These are phyloP conservation scores for Aphodius sticticus DNA, from an alignment of 2,888 invertebrate species.

Conservation along the genomic window DNA sequence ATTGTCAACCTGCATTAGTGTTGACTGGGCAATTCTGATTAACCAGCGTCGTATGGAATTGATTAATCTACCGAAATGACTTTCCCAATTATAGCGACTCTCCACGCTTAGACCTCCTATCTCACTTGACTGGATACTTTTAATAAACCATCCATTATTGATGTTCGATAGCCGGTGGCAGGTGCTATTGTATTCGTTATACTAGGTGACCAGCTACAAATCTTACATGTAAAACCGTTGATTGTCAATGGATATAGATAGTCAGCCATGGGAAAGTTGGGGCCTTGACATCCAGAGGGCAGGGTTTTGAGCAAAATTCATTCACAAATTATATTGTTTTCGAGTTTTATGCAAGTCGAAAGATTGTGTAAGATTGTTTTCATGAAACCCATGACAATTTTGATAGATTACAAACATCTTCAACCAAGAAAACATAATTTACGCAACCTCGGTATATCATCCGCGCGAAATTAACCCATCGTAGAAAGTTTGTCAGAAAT, in stretches of 20 bases:
- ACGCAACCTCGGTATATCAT: background rate
- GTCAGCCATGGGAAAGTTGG: too few species aligned
- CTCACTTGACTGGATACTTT: background rate
- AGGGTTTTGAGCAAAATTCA: too few species aligned
- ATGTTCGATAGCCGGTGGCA: background rate
- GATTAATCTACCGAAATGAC: constrained; percentile 4
- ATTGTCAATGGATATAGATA: too few species aligned
- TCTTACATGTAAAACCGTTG: too few species aligned
- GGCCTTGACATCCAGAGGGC: too few species aligned
- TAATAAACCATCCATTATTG: background rate
- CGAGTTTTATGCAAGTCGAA: too few species aligned
- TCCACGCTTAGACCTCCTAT: background rate
- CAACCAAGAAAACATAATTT: background rate
- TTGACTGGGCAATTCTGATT: background rate
- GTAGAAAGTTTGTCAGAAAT: constrained; percentile 5
- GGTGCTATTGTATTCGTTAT: background rate
- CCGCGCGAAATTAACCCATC: background rate
- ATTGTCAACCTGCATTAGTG: background rate
- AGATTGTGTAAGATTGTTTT: too few species aligned
- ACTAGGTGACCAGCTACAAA: background rate
- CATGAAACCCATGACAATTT: background rate
- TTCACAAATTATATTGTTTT: too few species aligned
- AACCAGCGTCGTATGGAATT: background rate
- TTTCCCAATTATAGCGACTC: background rate
- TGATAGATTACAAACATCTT: constrained; percentile 4